Conservation (phyloP, 2,113 vertebrate genomes). For the Anhinga rufa region DNA sequence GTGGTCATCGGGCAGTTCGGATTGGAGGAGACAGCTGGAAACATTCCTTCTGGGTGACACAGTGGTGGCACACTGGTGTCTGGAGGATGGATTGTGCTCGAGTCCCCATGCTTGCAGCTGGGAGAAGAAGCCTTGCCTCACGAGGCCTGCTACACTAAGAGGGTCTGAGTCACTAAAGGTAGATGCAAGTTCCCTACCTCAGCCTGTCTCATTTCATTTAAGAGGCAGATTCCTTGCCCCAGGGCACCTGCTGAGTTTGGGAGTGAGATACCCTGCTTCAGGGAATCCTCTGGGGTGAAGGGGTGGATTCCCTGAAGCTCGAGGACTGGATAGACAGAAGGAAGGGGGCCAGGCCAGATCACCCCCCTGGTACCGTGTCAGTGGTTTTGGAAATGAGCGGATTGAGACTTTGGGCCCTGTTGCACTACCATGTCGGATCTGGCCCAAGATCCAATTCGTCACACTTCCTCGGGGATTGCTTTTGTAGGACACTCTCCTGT, state of each 20-base stretch:
- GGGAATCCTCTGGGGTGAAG: not conserved
- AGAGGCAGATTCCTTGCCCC: conserved; percentile 32
- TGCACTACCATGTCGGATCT: conserved; percentile 51
- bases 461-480: conserved; percentile 17
- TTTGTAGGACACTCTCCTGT: conserved; percentile 25
- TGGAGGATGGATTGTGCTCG: conserved; percentile 42
- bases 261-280: not conserved
- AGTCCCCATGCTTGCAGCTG: not conserved
- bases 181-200: conserved; percentile 72
- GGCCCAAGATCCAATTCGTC: conserved; percentile 26
- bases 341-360: not conserved
- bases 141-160: not conserved
- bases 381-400: not conserved
- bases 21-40: not conserved
- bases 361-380: not conserved
- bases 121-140: not conserved
- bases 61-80: not conserved
- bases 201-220: conserved; percentile 39
- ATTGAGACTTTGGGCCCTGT: conserved; percentile 46
- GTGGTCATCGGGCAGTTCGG: not conserved
- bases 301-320: not conserved
- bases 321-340: not conserved
- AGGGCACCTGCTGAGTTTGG: conserved; percentile 43
- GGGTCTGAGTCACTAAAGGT: not conserved
- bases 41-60: conserved; percentile 28